Percentiles rank a stretch among this genome's conserved stretches.
These are phyloP conservation scores for Gymnocypris eckloni DNA, from an alignment of 2,797 vertebrate species.

Conservation along the genomic window DNA sequence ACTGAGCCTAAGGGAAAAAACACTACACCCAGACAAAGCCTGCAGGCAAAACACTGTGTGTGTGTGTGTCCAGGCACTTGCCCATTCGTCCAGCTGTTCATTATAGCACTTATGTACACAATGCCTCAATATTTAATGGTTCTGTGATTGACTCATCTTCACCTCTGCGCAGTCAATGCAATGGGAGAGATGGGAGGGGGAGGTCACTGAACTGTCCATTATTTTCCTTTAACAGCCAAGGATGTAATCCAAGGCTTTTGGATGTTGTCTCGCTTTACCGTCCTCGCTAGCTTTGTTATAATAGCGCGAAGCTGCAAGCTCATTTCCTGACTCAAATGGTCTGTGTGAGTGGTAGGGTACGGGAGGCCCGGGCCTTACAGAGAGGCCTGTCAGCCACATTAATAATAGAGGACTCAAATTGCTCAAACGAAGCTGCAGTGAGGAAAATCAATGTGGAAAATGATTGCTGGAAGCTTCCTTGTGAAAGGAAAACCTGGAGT, in stretches of 20 bases:
- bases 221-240: constrained; percentile 52
- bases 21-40: constrained; percentile 60
- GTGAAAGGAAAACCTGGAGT: constrained; percentile 47
- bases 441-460: constrained; percentile 61
- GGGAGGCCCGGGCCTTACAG: constrained; percentile 44
- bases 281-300: constrained; percentile 47
- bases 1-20: constrained; percentile 62
- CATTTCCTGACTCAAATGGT: constrained; percentile 56
- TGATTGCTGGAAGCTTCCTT: constrained; percentile 56
- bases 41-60: constrained; percentile 61
- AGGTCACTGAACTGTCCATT: constrained; percentile 43
- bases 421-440: constrained; percentile 56
- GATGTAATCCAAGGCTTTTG: constrained; percentile 61
- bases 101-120: constrained; percentile 44
- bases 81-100: constrained; percentile 41
- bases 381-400: constrained; percentile 58
- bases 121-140: constrained; percentile 57
- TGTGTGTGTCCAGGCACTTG: constrained; percentile 32
- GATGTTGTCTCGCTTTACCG: constrained; percentile 51
- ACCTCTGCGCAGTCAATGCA: constrained; percentile 31
- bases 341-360: constrained; percentile 54
- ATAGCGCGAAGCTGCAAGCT: constrained; percentile 55
- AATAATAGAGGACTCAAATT: constrained; percentile 59
- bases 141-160: constrained; percentile 57
- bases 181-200: constrained; percentile 28